phyloP scores from a whole-genome alignment of 2,888 invertebrate genomes.

The Andrena minutula region DNA sequence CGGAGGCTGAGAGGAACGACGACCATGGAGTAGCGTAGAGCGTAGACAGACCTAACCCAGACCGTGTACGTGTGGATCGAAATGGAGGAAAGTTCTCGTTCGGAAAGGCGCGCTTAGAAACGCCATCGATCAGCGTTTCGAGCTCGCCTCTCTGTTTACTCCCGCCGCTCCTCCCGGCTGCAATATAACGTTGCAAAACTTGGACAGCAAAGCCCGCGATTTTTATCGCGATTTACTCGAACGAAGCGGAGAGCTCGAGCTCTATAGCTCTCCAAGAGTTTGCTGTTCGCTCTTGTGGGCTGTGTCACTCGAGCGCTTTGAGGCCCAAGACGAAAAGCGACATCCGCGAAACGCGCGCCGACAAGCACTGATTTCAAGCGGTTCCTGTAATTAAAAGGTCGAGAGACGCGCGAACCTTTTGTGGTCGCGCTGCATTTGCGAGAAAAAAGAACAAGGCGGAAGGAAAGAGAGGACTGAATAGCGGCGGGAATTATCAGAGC shows the following conservation, averaged over 20 bases:
- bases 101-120: conserved; percentile 23
- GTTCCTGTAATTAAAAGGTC: conserved; percentile 42
- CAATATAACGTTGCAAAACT: conserved; percentile 21
- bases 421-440: neutral
- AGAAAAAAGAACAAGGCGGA: neutral
- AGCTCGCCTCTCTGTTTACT: conserved; percentile 23
- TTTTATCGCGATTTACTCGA: conserved; percentile 22
- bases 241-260: neutral
- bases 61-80: neutral
- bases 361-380: neutral
- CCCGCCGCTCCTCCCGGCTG: neutral
- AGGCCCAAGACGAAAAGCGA: neutral
- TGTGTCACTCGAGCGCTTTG: neutral
- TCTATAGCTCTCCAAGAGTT: no score
- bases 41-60: no score
- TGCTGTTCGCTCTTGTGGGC: no score
- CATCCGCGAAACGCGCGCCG: no score
- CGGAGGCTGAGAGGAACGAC: neutral
- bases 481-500: conserved; percentile 56
- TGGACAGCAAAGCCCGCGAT: conserved; percentile 16
- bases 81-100: conserved; percentile 5
- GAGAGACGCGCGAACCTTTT: conserved; percentile 19
- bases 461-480: conserved; percentile 32
- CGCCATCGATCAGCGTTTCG: conserved; percentile 45
- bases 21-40: neutral